Conservation (phyloP, 2,797 vertebrate species). For the Sebastes matsubarae region DNA sequence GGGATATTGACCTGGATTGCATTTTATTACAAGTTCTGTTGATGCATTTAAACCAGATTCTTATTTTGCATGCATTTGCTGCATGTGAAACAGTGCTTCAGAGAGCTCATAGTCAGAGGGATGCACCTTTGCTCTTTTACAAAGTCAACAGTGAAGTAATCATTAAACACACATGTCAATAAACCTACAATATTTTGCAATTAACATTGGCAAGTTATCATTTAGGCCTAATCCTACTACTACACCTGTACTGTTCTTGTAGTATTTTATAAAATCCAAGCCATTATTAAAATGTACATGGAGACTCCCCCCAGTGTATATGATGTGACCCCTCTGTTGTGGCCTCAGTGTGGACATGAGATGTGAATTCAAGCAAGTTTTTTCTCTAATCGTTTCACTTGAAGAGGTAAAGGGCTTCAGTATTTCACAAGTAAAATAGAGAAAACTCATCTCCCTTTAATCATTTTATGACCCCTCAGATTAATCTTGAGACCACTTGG, state of each 20-base stretch:
- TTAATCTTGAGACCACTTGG: too few species aligned
- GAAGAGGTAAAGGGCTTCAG: not conserved
- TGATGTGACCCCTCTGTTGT: not conserved
- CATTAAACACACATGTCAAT: constrained; percentile 48
- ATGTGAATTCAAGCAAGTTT: too few species aligned
- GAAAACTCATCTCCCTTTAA: too few species aligned
- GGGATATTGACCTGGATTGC: not conserved
- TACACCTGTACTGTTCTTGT: rapidly evolving
- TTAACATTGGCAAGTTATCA: too few species aligned
- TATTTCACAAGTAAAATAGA: not conserved
- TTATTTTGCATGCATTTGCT: not conserved
- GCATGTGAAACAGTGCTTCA: too few species aligned
- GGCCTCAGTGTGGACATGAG: not conserved
- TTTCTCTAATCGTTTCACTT: too few species aligned
- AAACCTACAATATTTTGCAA: not conserved
- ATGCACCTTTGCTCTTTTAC: constrained; percentile 73
- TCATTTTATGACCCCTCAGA: too few species aligned
- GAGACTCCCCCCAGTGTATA: not conserved
- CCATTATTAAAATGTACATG: not conserved
- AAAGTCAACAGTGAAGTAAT: constrained; percentile 58
- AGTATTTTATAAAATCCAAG: not conserved
- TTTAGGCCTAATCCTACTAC: not conserved
- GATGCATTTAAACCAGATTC: not conserved
- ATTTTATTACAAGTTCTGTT: not conserved
- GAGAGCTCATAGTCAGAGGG: not conserved